Evolutionary conservation across 2,797 vertebrate species (phyloP), one percentile per base, ranked within the genome.

Genomic region (Heteromormyrus szaboi): DNA sequence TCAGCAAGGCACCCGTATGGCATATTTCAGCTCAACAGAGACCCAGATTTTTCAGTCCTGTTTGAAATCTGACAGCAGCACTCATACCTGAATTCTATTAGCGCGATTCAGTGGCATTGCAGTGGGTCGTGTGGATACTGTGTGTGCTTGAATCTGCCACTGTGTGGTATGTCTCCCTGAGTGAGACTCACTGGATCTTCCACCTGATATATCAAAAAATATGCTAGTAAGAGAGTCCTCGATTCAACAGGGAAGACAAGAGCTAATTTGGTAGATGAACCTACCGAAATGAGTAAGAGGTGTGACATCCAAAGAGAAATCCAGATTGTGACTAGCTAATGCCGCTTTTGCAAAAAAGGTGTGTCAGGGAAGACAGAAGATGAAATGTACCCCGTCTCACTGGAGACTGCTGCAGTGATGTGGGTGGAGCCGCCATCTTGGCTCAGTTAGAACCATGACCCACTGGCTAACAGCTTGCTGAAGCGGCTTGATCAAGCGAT

Each of bases 11-110:
- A 76, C 33, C 33, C 72, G 4, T 41, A 41, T 41, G 72, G 37
- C 33, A 76, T 41, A 76, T 76, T 76, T 76, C 72, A 76, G 72
- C 72, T 19, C 14, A 76, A 44, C 72, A 41, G 33, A 76, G 72
- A 76, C 72, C 72, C 37, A 41, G 29, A 41, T 76, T 41, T 76
- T 41, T 76, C 72, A 41, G 6, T 76, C 29, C 33, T 76, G 72
- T 76, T 76, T 76, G 72, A 76, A 76, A 76, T 76, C 72, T 41
- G 72, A 76, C 72, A 76, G 72, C 33, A 41, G 33, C 37, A 76
- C 12, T 76, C 72, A 76, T 76, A 76, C 72, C 44, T 76, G 72
- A 76, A 76, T 37, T 48, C 50, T 85, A 53, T 86, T 86, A 37
- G 51, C 9, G 2, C 9, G 50, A 53, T 54, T 29, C 48, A 86